A percentile compares a stretch with the other conserved stretches of the same genome.
These are phyloP conservation scores for Rugalucina vietnamica DNA, from an alignment of 2,888 invertebrate species.

Conservation along the genomic window DNA sequence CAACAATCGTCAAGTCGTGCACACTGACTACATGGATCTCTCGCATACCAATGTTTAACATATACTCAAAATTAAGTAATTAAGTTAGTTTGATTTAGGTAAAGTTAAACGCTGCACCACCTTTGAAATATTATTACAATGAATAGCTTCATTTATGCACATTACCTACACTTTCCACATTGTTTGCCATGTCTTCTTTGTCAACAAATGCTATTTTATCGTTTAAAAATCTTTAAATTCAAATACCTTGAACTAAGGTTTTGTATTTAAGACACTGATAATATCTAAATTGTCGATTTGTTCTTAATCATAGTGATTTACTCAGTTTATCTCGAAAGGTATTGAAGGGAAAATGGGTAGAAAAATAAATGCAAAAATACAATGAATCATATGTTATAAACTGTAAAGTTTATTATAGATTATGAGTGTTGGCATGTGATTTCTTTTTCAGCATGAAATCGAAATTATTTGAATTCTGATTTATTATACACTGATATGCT, in stretches of 20 bases:
- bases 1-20: neutral
- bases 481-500: neutral
- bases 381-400: neutral
- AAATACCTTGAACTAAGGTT: neutral
- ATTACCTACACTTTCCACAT: neutral
- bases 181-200: neutral
- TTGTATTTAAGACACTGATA: neutral
- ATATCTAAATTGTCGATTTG: neutral
- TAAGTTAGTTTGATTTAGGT: neutral
- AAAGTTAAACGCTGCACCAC: too few species aligned
- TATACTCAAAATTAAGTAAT: neutral
- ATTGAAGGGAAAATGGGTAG: neutral
- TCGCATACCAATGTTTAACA: neutral
- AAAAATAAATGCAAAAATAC: neutral
- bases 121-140: too few species aligned
- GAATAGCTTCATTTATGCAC: neutral
- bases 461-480: neutral
- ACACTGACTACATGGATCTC: neutral
- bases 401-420: neutral
- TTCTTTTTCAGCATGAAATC: neutral
- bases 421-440: neutral
- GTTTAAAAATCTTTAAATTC: neutral
- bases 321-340: neutral
- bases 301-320: neutral
- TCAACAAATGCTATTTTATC: neutral